Evolutionary conservation across 2,113 vertebrate genomes (phyloP).

Genomic region (Tonatia bakeri): DNA sequence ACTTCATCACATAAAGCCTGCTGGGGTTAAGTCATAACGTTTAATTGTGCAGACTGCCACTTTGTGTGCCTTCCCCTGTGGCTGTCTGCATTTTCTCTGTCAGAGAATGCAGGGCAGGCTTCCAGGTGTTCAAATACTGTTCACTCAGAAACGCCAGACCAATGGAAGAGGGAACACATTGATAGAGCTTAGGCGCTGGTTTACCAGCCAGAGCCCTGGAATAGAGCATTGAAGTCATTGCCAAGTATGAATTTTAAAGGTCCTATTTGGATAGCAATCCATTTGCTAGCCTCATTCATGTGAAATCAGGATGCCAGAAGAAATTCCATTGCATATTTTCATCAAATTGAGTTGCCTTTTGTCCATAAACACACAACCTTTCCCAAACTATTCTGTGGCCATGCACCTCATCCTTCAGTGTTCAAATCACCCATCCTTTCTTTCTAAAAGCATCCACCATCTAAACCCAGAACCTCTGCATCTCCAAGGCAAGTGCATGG

Average conservation of each 20-base stretch:
- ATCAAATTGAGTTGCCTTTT: background rate
- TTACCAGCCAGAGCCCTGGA: background rate
- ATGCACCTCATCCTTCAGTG: background rate
- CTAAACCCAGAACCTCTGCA: background rate
- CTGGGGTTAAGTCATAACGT: background rate
- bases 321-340: background rate
- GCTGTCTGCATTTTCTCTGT: background rate
- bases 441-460: background rate
- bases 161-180: background rate
- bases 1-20: background rate
- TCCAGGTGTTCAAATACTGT: slow-evolving; percentile 29
- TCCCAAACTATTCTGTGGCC: background rate
- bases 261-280: background rate
- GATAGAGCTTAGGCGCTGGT: background rate
- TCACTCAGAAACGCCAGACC: background rate
- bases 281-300: background rate
- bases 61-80: background rate
- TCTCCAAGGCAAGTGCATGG: slow-evolving; percentile 22
- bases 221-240: background rate
- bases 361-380: background rate
- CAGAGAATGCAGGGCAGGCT: slow-evolving; percentile 31
- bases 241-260: background rate
- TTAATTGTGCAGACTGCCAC: background rate
- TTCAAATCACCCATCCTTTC: background rate
- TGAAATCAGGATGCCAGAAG: background rate